A percentile compares a stretch with the other conserved stretches of the same genome.
Evolutionary conservation across 2,888 invertebrate species (phyloP).

Genomic region (Volucella inflata): DNA sequence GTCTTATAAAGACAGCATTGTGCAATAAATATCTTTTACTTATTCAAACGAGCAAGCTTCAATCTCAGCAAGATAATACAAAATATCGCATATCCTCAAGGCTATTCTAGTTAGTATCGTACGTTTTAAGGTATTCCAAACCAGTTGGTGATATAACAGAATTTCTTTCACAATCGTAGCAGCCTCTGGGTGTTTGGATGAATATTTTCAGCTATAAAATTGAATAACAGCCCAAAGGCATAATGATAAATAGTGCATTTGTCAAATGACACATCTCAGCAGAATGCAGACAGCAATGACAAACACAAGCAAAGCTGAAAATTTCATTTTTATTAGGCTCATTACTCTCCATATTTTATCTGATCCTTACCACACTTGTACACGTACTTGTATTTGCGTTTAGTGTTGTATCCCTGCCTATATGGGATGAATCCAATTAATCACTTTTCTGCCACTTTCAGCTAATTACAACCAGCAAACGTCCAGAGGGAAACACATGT

Average conservation of each 20-base stretch:
- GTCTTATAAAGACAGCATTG: too few species aligned
- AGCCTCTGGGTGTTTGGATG: too few species aligned
- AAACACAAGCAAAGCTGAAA: slow-evolving; percentile 37
- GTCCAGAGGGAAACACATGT: slow-evolving; percentile 60
- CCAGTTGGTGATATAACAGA: too few species aligned
- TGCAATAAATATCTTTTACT: too few species aligned
- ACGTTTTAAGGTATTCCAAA: too few species aligned
- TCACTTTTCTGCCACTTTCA: slow-evolving; percentile 69
- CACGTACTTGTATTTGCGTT: not conserved
- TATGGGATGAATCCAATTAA: slow-evolving; percentile 55
- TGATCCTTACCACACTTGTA: slow-evolving; percentile 28
- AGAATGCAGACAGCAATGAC: slow-evolving; percentile 29
- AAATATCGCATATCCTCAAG: too few species aligned
- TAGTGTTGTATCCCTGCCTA: not conserved
- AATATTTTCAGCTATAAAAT: too few species aligned
- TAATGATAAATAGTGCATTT: slow-evolving; percentile 9
- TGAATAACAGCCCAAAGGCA: too few species aligned
- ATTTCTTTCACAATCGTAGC: too few species aligned
- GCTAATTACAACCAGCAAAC: slow-evolving; percentile 62
- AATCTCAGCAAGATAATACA: too few species aligned
- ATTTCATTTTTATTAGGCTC: slow-evolving; percentile 65
- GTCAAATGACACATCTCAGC: slow-evolving; percentile 38
- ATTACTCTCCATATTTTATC: slow-evolving; percentile 54
- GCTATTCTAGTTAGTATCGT: too few species aligned
- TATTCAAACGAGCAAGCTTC: too few species aligned